Conservation (phyloP, 35 echinoderm and acorn worm genomes). For the Amphiura filiformis region DNA sequence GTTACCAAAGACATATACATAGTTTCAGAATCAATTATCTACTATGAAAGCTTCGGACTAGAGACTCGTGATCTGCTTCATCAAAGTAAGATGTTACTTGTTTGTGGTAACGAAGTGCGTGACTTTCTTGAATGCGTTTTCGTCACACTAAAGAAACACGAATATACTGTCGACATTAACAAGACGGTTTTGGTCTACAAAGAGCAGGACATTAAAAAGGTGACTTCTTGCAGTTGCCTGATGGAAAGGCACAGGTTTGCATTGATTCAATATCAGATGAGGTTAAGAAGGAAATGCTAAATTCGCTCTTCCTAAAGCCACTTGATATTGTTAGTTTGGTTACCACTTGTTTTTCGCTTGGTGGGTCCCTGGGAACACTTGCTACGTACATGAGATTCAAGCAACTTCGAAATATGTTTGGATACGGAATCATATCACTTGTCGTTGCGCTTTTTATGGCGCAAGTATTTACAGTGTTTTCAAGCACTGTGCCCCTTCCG, state of each 20-base stretch:
- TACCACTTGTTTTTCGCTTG: neutral
- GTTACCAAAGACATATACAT: neutral
- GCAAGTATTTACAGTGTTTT: neutral
- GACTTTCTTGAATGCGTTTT: neutral
- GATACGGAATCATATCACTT: neutral
- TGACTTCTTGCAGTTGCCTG: neutral
- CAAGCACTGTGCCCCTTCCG: neutral
- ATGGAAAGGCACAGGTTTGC: neutral
- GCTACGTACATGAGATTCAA: neutral
- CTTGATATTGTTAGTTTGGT: neutral
- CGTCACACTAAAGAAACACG: neutral
- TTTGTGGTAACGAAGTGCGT: neutral
- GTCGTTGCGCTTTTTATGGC: neutral
- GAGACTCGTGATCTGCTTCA: neutral
- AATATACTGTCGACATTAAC: neutral
- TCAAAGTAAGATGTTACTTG: neutral
- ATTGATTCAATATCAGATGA: neutral
- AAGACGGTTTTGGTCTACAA: neutral
- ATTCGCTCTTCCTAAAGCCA: neutral
- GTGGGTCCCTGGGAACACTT: neutral
- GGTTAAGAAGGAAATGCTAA: neutral
- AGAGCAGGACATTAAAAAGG: neutral
- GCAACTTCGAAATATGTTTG: neutral
- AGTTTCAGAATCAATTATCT: neutral
- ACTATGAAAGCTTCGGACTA: neutral